Conservation (phyloP, 2,888 invertebrate genomes). For the Arrhopalites spinosus region DNA sequence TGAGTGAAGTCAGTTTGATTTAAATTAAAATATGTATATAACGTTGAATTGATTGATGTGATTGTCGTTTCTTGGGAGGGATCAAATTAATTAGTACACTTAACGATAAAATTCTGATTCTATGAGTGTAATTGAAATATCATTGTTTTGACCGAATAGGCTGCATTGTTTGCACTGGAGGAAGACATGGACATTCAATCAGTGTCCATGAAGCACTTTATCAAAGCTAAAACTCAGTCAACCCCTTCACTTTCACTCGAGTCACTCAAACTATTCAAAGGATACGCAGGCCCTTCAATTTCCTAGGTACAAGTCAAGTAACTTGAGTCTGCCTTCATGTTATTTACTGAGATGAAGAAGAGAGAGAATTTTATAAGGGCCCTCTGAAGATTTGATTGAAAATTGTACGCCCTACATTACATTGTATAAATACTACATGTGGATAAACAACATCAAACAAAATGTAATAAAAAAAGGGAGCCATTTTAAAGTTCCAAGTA, state of each 20-base stretch:
- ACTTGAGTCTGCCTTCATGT: background rate
- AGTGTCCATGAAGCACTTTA: conserved; percentile 47
- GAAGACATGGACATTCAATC: conserved; percentile 58
- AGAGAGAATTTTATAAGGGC: background rate
- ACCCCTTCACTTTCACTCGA: conserved; percentile 35
- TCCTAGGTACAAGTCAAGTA: background rate
- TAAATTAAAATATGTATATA: too few species aligned
- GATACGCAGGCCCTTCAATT: background rate
- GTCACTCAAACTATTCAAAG: conserved; percentile 30
- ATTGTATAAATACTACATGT: too few species aligned
- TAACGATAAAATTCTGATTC: too few species aligned
- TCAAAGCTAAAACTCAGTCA: conserved; percentile 42
- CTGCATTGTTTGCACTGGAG: conserved; percentile 66
- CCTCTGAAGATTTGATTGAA: too few species aligned
- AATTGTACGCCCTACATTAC: too few species aligned
- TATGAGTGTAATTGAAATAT: too few species aligned
- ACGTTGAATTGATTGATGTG: too few species aligned
- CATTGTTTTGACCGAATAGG: conserved; percentile 58
- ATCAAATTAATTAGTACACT: too few species aligned
- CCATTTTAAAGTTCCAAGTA: background rate
- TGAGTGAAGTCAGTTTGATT: too few species aligned
- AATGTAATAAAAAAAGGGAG: too few species aligned
- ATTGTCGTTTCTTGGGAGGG: too few species aligned
- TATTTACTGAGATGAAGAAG: background rate
- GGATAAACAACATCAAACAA: too few species aligned